Conservation (phyloP, 2,113 vertebrate genomes). For the Recurvirostra avosetta region DNA sequence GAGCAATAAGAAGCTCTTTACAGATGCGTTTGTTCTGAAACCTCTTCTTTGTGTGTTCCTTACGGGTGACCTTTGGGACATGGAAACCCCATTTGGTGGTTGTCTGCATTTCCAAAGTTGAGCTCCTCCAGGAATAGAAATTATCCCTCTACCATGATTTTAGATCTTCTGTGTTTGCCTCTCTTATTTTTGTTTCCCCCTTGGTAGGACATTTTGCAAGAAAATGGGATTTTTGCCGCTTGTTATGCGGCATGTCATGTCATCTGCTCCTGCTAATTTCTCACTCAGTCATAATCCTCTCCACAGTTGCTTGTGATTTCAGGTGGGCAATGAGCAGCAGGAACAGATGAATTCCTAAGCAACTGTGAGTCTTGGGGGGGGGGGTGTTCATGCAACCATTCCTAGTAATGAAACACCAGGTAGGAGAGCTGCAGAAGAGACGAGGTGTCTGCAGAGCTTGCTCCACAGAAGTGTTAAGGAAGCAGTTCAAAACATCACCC, state of each 20-base stretch:
- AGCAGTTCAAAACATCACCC: not conserved
- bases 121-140: conserved; percentile 21
- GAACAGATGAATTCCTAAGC: conserved; percentile 61
- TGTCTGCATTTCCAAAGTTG: conserved; percentile 24
- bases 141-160: not conserved
- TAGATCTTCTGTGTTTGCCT: not conserved
- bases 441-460: not conserved
- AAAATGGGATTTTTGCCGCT: not conserved
- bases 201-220: conserved; percentile 38
- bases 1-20: not conserved
- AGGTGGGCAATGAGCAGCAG: conserved; percentile 57
- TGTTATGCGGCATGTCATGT: conserved; percentile 28
- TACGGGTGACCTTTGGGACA: not conserved
- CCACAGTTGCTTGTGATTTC: conserved; percentile 55
- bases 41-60: not conserved
- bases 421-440: conserved; percentile 7
- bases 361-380: not conserved
- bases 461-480: not conserved
- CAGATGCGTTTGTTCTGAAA: conserved; percentile 24
- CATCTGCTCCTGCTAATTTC: conserved; percentile 58
- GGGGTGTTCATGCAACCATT: not conserved
- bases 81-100: not conserved
- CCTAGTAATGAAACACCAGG: conserved; percentile 43
- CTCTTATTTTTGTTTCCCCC: not conserved
- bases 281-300: conserved; percentile 63